A percentile compares a stretch with the other conserved stretches of the same genome.
phyloP scores from a whole-genome alignment of 2,888 invertebrate species.

The Acanthoscelides obtectus region DNA sequence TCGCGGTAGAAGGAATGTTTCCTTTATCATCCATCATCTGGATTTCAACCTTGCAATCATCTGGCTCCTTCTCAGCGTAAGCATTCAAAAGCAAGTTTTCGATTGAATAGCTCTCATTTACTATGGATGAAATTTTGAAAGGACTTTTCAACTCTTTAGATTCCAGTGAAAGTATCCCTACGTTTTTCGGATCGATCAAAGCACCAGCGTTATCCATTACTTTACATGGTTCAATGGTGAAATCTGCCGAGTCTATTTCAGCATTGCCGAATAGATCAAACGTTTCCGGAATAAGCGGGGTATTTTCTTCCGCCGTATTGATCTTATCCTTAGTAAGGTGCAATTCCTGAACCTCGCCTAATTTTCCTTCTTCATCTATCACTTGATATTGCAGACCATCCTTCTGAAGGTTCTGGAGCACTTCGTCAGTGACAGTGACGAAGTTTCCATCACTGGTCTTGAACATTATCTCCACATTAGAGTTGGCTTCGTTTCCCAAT shows the following conservation, averaged over 20 bases:
- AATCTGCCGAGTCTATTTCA: not conserved
- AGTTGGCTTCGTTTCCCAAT: constrained; percentile 42
- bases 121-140: not conserved
- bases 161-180: not conserved
- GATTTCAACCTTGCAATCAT: not conserved
- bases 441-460: constrained; percentile 62
- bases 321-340: constrained; percentile 21
- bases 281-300: constrained; percentile 6
- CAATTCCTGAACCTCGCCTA: constrained; percentile 41
- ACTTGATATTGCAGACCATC: constrained; percentile 34
- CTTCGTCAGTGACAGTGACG: constrained; percentile 61
- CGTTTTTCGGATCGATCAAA: not conserved
- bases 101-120: not conserved
- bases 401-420: constrained; percentile 47
- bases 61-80: not conserved
- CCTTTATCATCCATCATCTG: not conserved
- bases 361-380: constrained; percentile 41
- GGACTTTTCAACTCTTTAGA: not conserved
- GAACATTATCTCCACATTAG: constrained; percentile 55
- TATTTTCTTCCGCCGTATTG: constrained; percentile 18
- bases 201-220: not conserved
- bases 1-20: not conserved
- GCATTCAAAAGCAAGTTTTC: not conserved
- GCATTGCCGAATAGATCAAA: not conserved
- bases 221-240: not conserved